These are phyloP conservation scores for Carassius carassius DNA, from an alignment of 2,113 vertebrate genomes.

Conservation along the genomic window DNA sequence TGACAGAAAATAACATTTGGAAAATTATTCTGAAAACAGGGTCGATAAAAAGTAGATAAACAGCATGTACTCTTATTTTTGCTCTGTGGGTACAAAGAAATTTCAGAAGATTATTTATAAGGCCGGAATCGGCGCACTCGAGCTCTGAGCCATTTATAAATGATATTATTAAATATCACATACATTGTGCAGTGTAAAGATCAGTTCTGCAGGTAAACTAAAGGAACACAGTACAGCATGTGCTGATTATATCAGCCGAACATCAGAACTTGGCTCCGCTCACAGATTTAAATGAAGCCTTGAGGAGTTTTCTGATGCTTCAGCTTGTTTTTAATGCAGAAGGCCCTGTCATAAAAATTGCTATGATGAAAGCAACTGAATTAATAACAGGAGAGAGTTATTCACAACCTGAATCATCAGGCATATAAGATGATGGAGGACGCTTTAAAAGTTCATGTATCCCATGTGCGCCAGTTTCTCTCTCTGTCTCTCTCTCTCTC, in stretches of 20 bases:
- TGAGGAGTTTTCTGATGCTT: constrained; percentile 33
- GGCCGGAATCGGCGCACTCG: background rate
- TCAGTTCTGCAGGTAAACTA: background rate
- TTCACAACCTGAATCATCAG: constrained; percentile 7
- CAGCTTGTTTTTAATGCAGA: constrained; percentile 38
- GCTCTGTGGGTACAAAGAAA: background rate
- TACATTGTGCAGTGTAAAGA: background rate
- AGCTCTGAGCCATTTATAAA: constrained; percentile 15
- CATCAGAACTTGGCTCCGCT: constrained; percentile 31
- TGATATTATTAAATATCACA: constrained; percentile 21
- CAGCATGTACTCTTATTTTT: constrained; percentile 9
- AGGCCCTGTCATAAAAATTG: constrained; percentile 31
- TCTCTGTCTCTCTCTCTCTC: background rate
- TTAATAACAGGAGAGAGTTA: constrained; percentile 2
- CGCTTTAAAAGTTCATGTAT: background rate
- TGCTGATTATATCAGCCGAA: constrained; percentile 28
- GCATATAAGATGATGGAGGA: background rate
- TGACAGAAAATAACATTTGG: constrained; percentile 28
- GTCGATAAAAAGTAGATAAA: constrained; percentile 24
- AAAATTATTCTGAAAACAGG: constrained; percentile 17
- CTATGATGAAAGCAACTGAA: constrained; percentile 26
- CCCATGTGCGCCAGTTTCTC: background rate
- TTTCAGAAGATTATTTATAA: constrained; percentile 1
- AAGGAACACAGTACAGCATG: constrained; percentile 2
- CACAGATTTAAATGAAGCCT: constrained; percentile 44